Evolutionary conservation across 2,888 invertebrate species (phyloP).

Genomic region (Taphrorychus bicolor): DNA sequence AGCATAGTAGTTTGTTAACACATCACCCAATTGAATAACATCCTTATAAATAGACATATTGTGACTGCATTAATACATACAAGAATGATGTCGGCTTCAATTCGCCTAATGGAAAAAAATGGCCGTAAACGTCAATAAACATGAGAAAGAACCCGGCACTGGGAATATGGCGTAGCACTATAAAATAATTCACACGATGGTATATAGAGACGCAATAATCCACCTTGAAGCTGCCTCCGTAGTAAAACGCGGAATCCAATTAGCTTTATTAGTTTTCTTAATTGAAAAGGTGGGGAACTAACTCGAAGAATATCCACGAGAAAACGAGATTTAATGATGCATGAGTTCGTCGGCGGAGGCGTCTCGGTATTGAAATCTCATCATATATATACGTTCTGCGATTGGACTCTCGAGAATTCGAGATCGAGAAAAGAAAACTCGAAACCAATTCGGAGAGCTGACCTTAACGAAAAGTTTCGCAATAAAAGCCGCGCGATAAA

Average conservation of each 20-base stretch:
- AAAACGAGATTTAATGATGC: conserved; percentile 28
- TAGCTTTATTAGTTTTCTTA: conserved; percentile 35
- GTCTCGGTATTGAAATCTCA: conserved; percentile 4
- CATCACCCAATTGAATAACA: conserved; percentile 5
- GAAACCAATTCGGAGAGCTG: neutral
- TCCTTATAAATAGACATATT: neutral
- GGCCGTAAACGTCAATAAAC: neutral
- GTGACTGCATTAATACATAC: conserved; percentile 7
- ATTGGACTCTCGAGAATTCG: neutral
- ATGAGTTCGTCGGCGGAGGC: conserved; percentile 20
- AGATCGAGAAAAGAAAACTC: neutral
- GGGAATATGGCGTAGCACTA: neutral
- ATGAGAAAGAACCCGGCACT: too few species aligned
- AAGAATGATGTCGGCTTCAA: neutral
- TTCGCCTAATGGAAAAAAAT: conserved; percentile 1
- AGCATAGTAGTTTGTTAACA: neutral
- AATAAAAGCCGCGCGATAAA: conserved; percentile 27
- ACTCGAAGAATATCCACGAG: conserved; percentile 19
- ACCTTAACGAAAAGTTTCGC: conserved; percentile 9
- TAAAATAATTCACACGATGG: conserved; percentile 16
- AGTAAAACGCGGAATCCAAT: conserved; percentile 30
- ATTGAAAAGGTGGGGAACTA: conserved; percentile 32
- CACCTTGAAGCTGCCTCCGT: conserved; percentile 15
- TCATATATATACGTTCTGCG: neutral
- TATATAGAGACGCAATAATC: conserved; percentile 22